These are phyloP conservation scores for Hydractinia symbiolongicarpus DNA, from an alignment of 30 jellyfish, hydroid and myxozoan species.

Conservation along the genomic window DNA sequence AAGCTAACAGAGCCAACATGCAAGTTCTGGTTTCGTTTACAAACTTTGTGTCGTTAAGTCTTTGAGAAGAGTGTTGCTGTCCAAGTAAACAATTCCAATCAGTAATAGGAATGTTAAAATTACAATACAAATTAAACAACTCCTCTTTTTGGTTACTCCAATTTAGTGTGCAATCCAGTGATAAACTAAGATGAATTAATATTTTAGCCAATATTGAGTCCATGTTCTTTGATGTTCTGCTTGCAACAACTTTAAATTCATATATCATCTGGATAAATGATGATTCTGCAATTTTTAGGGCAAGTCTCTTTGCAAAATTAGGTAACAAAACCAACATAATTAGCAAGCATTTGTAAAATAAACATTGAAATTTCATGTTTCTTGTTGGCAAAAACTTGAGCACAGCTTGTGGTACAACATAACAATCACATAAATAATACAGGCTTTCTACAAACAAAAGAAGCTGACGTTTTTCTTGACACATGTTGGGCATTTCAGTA, in stretches of 20 bases:
- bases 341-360: constrained; percentile 43
- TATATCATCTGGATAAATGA: constrained; percentile 50
- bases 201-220: constrained; percentile 16
- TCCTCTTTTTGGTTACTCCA: not conserved
- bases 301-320: constrained; percentile 24
- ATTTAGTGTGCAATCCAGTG: constrained; percentile 35
- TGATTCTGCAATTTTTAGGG: constrained; percentile 54
- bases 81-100: constrained; percentile 60
- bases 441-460: constrained; percentile 2
- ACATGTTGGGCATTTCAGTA: not conserved
- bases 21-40: not conserved
- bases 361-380: constrained; percentile 6
- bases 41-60: constrained; percentile 1
- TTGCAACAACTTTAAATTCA: constrained; percentile 35
- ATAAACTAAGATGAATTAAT: constrained; percentile 18
- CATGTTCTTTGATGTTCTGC: not conserved
- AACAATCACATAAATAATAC: constrained; percentile 23
- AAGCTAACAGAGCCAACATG: constrained; percentile 10
- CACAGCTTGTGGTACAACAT: constrained; percentile 57
- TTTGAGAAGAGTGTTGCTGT: constrained; percentile 6
- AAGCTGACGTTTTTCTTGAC: not conserved
- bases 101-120: constrained; percentile 31
- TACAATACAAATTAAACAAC: constrained; percentile 13
- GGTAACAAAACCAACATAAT: constrained; percentile 24
- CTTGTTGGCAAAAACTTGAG: constrained; percentile 28